Base-by-base conservation (phyloP, 2,113 vertebrate species). In the Malurus cyaneus region DNA sequence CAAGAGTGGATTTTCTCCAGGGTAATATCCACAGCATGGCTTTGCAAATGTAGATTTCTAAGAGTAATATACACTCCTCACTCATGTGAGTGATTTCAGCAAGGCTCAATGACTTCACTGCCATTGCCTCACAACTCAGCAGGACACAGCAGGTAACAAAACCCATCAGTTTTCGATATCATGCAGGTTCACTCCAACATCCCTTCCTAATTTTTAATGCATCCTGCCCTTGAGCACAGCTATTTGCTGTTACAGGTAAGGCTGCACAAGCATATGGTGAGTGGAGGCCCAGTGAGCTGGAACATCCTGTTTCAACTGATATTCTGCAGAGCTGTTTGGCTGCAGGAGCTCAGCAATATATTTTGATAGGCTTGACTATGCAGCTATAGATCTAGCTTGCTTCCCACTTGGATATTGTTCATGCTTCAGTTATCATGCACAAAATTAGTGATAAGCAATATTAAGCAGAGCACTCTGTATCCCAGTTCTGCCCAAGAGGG, bases 401-500 rank as follows among this genome's bases (percentile, higher is more conserved):
- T 95, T 93, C 61, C 54, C 56, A 19, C 94, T 80, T 46, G 2
- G 71, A 93, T 92, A 73, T 61, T 78, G 84, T 87, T 96, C 96
- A 94, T 95, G 94, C 94, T 96, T 94, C 95, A 90, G 81, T 93
- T 90, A 80, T 80, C 93, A 90, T 80, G 82, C 94, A 89, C 77
- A 92, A 85, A 96, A 96, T 93, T 95, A 96, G 87, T 0, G 85
- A 94, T 95, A 95, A 94, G 90, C 70, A 88, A 69, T 95, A 97
- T 94, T 88, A 95, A 93, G 83, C 92, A 89, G 65, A 89, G 86
- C 76, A 52, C 89, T 95, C 92, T 61, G 67, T 80, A 81, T 26
- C 26, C 6, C 60, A 86, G 79, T 72, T 93, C 81, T 88, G 73
- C 88, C 86, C 89, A 74, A 86, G 71, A 92, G 76, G 49, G 56